phyloP scores from a whole-genome alignment of 1,140 invertebrate genomes.

The Meloidogyne hapla region DNA sequence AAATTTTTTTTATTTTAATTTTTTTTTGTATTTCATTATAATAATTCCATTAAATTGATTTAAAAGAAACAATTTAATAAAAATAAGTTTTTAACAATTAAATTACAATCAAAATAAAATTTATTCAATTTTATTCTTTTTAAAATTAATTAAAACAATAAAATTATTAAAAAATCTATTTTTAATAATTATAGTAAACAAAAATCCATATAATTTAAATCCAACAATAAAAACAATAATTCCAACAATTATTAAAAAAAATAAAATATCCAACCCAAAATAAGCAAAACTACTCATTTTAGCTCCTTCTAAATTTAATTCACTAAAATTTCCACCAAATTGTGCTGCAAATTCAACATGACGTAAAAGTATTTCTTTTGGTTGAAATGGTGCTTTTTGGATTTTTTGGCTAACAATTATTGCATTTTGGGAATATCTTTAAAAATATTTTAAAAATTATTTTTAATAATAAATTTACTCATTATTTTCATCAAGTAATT shows the following conservation, averaged over 20 bases:
- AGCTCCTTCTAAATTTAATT: slow-evolving; percentile 27
- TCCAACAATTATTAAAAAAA: not conserved
- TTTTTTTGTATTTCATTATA: too few species aligned
- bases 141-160: not conserved
- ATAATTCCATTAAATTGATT: too few species aligned
- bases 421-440: slow-evolving; percentile 24
- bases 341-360: slow-evolving; percentile 29
- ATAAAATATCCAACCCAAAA: slow-evolving; percentile 15
- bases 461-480: not conserved
- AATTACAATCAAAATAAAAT: too few species aligned
- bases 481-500: slow-evolving; percentile 34
- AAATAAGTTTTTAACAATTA: too few species aligned
- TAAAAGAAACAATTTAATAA: too few species aligned
- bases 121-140: slow-evolving; percentile 7
- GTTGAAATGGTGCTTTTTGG: slow-evolving; percentile 22
- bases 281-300: slow-evolving; percentile 18
- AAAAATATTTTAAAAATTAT: not conserved
- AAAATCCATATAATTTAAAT: not conserved
- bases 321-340: slow-evolving; percentile 29
- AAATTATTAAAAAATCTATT: not conserved
- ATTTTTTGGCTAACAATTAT: slow-evolving; percentile 22
- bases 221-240: not conserved
- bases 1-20: too few species aligned
- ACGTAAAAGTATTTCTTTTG: slow-evolving; percentile 8
- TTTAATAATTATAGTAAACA: not conserved